Conservation (phyloP, 2,797 vertebrate genomes). For the Rhincodon typus region DNA sequence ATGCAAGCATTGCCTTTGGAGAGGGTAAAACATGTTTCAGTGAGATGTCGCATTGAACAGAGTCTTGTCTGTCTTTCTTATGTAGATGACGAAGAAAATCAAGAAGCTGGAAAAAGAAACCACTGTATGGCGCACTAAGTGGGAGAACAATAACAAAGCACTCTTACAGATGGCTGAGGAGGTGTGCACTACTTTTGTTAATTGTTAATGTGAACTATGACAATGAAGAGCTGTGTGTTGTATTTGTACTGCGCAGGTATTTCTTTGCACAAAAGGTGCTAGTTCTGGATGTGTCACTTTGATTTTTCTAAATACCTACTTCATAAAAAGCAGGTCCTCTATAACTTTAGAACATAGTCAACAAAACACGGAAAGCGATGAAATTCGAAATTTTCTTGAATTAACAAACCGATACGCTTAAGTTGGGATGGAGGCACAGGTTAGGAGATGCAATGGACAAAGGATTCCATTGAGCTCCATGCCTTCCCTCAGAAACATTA, state of each 20-base stretch:
- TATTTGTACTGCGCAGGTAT: background rate
- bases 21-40: background rate
- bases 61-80: conserved; percentile 37
- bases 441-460: background rate
- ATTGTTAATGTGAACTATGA: background rate
- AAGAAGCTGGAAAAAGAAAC: conserved; percentile 98
- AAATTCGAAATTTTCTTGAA: background rate
- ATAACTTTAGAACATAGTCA: background rate
- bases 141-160: conserved; percentile 97
- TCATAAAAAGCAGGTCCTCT: background rate
- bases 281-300: background rate
- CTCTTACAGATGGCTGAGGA: conserved; percentile 99
- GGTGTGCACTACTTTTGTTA: conserved; percentile 57
- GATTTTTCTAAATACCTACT: background rate
- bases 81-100: conserved; percentile 98
- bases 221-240: background rate
- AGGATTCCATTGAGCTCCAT: background rate
- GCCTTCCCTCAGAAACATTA: background rate
- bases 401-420: background rate
- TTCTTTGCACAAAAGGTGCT: background rate
- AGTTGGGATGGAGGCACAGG: background rate
- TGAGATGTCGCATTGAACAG: too few species aligned
- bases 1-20: background rate
- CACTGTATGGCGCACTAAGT: conserved; percentile 89
- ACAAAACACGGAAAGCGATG: background rate